Base-by-base conservation (phyloP, 1,140 invertebrate genomes). In the Bombus sylvicola region DNA sequence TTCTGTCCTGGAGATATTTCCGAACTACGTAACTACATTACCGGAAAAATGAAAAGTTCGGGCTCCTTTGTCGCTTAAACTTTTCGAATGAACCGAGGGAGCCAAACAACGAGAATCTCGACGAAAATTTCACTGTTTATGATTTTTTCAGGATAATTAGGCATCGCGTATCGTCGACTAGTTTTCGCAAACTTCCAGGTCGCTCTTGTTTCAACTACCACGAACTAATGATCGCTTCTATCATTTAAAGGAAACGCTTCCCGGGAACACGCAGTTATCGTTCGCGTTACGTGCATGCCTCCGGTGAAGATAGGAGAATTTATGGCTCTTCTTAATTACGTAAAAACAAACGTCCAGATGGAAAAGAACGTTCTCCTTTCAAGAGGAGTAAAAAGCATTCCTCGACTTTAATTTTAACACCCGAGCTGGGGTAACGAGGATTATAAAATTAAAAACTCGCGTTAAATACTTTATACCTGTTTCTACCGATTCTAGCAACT, bases 11-110 rank as follows among this genome's bases (percentile, higher is more conserved):
- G 74, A 86, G 87, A 86, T 87, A 87, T 87, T 81, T 82, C 62
- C 79, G 28, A 86, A 87, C 78, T 88, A 81, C 85, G 41, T 88
- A 86, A 87, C 85, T 87, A 72, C 75, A 62, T 87, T 86, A 34
- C 85, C 10, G 53, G 79, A 31, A 53, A 77, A 76, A 82, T 76
- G 73, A 47, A 87, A 88, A 88, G 87, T 88, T 88, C 64, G 5
- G 73, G 47, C 57, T 39, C 59, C 69, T 81, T 87, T 87, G 85
- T 59, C 85, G 84, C 78, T 82, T 62, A 41, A 64, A 66, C 62
- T 79, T 68, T 64, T 28, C 77, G 12, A 3, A 28, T 12, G 22
- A 9, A 13, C 72, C 72, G 28, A 31, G 71, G 18, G 28, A 31
- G 31, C n/a, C 13, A 25, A 84, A 71, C 53, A 15, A 31, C 22